Conservation (phyloP, 1,140 invertebrate genomes). For the Ridgeia piscesae region DNA sequence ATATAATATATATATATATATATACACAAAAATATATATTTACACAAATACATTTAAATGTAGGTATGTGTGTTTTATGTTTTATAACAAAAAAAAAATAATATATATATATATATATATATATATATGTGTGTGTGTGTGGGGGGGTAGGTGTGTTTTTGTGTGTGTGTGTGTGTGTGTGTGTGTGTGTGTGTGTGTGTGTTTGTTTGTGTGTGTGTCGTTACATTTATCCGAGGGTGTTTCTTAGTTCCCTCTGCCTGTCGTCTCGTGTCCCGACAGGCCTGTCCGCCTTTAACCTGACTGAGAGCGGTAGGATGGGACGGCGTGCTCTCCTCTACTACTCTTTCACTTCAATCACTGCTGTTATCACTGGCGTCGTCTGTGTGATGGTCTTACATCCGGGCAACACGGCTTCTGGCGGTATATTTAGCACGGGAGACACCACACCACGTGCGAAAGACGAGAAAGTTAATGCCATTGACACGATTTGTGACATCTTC, state of each 20-base stretch:
- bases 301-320: conserved; percentile 58
- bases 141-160: too few relatives aligned
- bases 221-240: too few relatives aligned
- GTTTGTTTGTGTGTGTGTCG: too few relatives aligned
- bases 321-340: conserved; percentile 60
- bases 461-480: conserved; percentile 73
- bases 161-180: too few relatives aligned
- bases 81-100: too few relatives aligned
- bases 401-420: conserved; percentile 21
- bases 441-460: not conserved
- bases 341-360: conserved; percentile 52
- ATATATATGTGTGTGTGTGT: too few relatives aligned
- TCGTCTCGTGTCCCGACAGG: conserved; percentile 15
- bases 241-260: too few relatives aligned
- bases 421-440: conserved; percentile 13
- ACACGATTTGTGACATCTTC: conserved; percentile 90
- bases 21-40: too few relatives aligned
- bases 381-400: conserved; percentile 29
- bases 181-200: not conserved
- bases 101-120: too few relatives aligned
- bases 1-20: too few relatives aligned
- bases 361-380: conserved; percentile 35
- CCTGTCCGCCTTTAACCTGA: conserved; percentile 47
- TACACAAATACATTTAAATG: too few relatives aligned
- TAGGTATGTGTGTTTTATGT: too few relatives aligned